Evolutionary conservation across 2,113 vertebrate species (phyloP), one percentile per base, ranked within the genome.

Genomic region (Spermophilus dauricus): DNA sequence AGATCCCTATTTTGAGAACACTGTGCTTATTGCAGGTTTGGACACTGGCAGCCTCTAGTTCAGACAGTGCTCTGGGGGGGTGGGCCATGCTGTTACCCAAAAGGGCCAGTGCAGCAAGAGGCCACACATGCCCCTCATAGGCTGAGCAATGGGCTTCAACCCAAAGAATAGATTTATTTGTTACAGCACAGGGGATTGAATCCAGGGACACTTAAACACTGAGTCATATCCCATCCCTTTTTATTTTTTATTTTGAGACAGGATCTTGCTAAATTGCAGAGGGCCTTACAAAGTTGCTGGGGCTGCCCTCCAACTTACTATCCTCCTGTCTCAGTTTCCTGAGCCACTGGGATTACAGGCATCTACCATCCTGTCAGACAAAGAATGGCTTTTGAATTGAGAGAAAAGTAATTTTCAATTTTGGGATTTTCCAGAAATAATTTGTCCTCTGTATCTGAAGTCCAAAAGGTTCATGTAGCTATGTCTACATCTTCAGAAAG

Each of bases 1-100:
- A 83, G 84, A 32, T 39, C 39, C 80, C 90, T 92, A 20, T 53
- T 77, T 86, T n/a, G 53, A 83, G 94, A 89, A 69, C 37, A 61
- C 5, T 75, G 34, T 6, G 61, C 3, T 34, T 78, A 76, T 37
- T 76, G 76, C 69, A 76, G 6, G 12, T 90, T 92, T 48, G 17
- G 65, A 70, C 77, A 48, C 17, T 8, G 56, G 13, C 20, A n/a
- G 81, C 39, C 72, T 86, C 30, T 26, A 39, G 82, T 45, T 37
- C 30, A 22, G 53, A 48, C 8, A 2, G 34, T 61, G 56, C 8
- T 9, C 75, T 1, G 13, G 42, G n/a, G 83, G 28, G n/a, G 16
- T 10, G 24, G 61, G 30, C 39, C 17, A 3, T 14, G 3, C 8
- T 11, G 12, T 20, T 6, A 8, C 34, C 51, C 32, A 5, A 65